Evolutionary conservation across 1,140 invertebrate species (phyloP).

Genomic region (Apis florea): DNA sequence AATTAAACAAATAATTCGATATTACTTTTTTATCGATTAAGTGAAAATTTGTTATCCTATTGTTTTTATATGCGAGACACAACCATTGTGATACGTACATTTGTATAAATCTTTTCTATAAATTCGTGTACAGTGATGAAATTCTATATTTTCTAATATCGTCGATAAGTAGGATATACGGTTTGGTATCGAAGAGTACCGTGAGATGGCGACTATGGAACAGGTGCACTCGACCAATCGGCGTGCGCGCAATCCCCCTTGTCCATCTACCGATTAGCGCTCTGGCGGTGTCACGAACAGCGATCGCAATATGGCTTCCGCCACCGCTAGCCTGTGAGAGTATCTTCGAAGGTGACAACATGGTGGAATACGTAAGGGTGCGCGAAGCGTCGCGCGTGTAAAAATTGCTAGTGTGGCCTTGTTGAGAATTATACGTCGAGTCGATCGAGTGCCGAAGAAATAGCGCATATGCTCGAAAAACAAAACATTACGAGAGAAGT

Average conservation of each 20-base stretch:
- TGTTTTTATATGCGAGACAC: too few relatives aligned
- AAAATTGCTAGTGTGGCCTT: constrained; percentile 26
- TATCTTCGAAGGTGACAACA: constrained; percentile 67
- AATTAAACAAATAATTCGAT: too few relatives aligned
- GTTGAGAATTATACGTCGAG: not conserved
- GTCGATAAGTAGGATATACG: not conserved
- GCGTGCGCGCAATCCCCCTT: constrained; percentile 26
- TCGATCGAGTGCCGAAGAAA: constrained; percentile 1
- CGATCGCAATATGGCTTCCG: constrained; percentile 80
- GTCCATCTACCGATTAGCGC: constrained; percentile 54
- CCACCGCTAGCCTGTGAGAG: constrained; percentile 76
- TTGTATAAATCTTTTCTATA: too few relatives aligned
- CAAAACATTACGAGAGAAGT: constrained; percentile 19
- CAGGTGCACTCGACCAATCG: constrained; percentile 65
- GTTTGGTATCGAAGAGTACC: not conserved
- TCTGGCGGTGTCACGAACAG: constrained; percentile 63
- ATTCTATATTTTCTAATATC: not conserved
- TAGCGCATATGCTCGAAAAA: not conserved
- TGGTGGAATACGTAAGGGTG: constrained; percentile 53
- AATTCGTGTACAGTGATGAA: not conserved
- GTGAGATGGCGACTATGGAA: constrained; percentile 45
- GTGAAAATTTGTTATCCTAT: too few relatives aligned
- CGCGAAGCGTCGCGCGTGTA: constrained; percentile 50
- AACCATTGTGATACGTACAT: too few relatives aligned
- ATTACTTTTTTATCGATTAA: too few relatives aligned